phyloP scores from a whole-genome alignment of 2,797 vertebrate genomes.

The Adrianichthys oophorus region DNA sequence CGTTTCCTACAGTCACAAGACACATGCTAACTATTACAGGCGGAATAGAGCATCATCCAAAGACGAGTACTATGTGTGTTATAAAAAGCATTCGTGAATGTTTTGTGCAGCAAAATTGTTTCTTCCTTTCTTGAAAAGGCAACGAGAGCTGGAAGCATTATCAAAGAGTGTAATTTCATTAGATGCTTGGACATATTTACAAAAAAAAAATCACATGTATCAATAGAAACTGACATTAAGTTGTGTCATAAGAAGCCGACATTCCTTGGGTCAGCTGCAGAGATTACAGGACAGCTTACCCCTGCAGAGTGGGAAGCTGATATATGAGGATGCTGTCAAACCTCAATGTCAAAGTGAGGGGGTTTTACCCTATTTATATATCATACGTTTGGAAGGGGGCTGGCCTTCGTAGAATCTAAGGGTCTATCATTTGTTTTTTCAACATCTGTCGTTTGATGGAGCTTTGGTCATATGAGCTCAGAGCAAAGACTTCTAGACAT shows the following conservation, averaged over 20 bases:
- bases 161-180: conserved; percentile 1
- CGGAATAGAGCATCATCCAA: conserved; percentile 14
- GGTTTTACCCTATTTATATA: conserved; percentile 60
- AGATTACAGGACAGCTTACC: conserved; percentile 55
- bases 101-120: background rate
- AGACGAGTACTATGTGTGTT: background rate
- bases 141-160: too few species aligned
- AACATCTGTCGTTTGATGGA: conserved; percentile 41
- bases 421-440: conserved; percentile 59
- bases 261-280: conserved; percentile 62
- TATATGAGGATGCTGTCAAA: conserved; percentile 56
- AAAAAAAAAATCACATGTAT: conserved; percentile 19
- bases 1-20: conserved; percentile 25
- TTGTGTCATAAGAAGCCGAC: conserved; percentile 46
- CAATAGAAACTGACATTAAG: conserved; percentile 37
- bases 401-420: conserved; percentile 38
- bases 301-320: conserved; percentile 57
- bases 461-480: conserved; percentile 38
- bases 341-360: conserved; percentile 68
- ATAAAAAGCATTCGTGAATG: background rate
- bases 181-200: background rate
- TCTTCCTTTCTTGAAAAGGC: too few species aligned
- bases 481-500: conserved; percentile 37
- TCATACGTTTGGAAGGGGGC: conserved; percentile 63
- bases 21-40: conserved; percentile 28